A percentile compares a stretch with the other conserved stretches of the same genome.
Evolutionary conservation across 1,140 invertebrate genomes (phyloP).

Genomic region (Notospermus geniculatus): DNA sequence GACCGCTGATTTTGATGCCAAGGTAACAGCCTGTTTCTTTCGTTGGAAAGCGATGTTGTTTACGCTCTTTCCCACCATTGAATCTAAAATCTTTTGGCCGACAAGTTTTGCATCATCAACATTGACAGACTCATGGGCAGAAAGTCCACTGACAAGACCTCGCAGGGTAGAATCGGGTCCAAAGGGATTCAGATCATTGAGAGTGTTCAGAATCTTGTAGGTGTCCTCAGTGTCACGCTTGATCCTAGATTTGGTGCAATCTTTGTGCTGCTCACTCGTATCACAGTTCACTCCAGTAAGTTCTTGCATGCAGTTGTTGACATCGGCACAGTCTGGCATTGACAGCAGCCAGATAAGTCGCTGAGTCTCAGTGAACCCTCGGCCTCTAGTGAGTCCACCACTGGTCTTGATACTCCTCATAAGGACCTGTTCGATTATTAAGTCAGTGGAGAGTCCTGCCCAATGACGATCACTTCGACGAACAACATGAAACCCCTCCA

Average conservation of each 20-base stretch:
- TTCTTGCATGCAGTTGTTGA: slow-evolving; percentile 27
- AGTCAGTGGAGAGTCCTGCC: slow-evolving; percentile 50
- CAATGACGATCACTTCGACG: slow-evolving; percentile 46
- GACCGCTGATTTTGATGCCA: too few relatives aligned
- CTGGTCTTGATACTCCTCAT: slow-evolving; percentile 47
- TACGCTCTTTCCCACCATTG: slow-evolving; percentile 21
- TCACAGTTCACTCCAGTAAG: slow-evolving; percentile 17
- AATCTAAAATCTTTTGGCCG: slow-evolving; percentile 18
- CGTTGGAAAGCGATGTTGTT: too few relatives aligned
- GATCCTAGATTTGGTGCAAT: slow-evolving; percentile 10
- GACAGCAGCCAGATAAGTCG: slow-evolving; percentile 26
- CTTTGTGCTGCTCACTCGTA: slow-evolving; percentile 30
- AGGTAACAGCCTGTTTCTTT: too few relatives aligned
- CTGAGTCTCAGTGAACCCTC: slow-evolving; percentile 31
- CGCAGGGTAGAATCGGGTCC: slow-evolving; percentile 9
- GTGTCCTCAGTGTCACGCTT: slow-evolving; percentile 24
- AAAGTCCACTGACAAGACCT: slow-evolving; percentile 21
- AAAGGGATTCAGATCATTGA: slow-evolving; percentile 23
- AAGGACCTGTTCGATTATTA: slow-evolving; percentile 37
- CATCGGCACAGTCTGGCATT: slow-evolving; percentile 25
- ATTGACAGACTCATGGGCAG: slow-evolving; percentile 15
- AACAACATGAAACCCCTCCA: slow-evolving; percentile 22
- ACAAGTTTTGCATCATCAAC: slow-evolving; percentile 16
- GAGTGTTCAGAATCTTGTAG: slow-evolving; percentile 10
- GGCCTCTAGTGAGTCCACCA: slow-evolving; percentile 41